Base-by-base conservation (phyloP, 2,113 vertebrate genomes). In the Thryonomys swinderianus region DNA sequence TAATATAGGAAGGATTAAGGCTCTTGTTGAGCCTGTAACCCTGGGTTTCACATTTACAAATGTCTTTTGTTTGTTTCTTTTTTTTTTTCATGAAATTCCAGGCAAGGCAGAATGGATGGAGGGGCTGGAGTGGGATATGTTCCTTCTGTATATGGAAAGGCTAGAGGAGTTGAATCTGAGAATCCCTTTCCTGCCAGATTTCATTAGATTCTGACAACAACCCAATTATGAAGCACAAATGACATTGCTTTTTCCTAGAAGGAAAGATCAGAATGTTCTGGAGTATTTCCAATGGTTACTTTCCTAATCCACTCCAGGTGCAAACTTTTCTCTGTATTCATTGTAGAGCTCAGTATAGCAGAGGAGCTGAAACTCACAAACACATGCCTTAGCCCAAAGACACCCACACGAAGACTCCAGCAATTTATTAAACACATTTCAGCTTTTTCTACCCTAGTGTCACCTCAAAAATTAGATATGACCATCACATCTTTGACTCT, bases 131-230 rank as follows among this genome's bases (percentile, higher is more conserved):
- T 45, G 53, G 5, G 14, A 0, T 61, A 20, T 83, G 83, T 51
- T 73, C 8, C 32, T 55, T 62, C 30, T 7, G 3, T 21, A 8
- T 34, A 45, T 3, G 59, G 27, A 21, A 83, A 84, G 37, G 20
- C 30, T 37, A 11, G 34, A 80, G 5, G 8, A 2, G n/a, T 2
- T 69, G 3, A 6, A 16, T 3, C 42, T 40, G 4, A 8, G 0
- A 51, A 73, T 83, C 40, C 23, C 7, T 25, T 32, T 51, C 45
- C 5, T 14, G 2, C 12, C 17, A 61, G 10, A 7, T 17, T 61
- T 4, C 13, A 1, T 25, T 42, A 71, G 25, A 7, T 13, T 79
- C 23, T 71, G 51, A 12, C 5, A 21, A 66, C 20, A 42, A 16
- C 17, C 4, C 20, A 48, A 3, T 1, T 18, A 55, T 3, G 40